Conservation (phyloP, 1,140 invertebrate genomes). For the Microplitis demolitor region DNA sequence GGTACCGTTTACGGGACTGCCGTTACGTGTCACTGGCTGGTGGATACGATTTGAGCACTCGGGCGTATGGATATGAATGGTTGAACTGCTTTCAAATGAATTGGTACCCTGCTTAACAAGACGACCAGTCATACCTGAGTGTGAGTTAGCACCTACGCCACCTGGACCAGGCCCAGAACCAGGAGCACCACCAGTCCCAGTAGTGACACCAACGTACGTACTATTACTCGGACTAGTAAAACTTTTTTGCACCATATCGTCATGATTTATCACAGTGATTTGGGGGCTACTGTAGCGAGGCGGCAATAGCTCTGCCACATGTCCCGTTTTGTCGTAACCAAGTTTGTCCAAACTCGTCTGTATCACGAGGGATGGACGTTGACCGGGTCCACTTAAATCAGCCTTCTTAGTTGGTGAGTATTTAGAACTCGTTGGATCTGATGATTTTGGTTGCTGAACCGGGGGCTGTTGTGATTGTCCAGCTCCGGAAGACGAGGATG, state of each 20-base stretch:
- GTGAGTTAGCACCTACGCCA: constrained; percentile 36
- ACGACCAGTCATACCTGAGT: constrained; percentile 49
- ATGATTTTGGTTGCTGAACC: constrained; percentile 12
- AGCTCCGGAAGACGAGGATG: constrained; percentile 46
- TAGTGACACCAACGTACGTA: constrained; percentile 46
- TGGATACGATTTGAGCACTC: constrained; percentile 79
- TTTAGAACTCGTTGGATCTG: constrained; percentile 53
- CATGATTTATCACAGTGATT: constrained; percentile 90
- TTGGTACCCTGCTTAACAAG: constrained; percentile 70
- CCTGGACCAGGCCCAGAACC: constrained; percentile 33
- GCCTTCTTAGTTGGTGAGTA: constrained; percentile 70
- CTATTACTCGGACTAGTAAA: constrained; percentile 53
- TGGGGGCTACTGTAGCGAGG: constrained; percentile 73
- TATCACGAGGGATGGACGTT: constrained; percentile 73
- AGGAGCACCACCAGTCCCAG: constrained; percentile 55
- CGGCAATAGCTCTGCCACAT: constrained; percentile 56
- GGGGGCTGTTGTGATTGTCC: constrained; percentile 42
- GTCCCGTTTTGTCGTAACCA: constrained; percentile 52
- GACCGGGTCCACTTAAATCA: constrained; percentile 57
- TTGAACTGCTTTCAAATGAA: constrained; percentile 72
- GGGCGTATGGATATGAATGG: constrained; percentile 81
- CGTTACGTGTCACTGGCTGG: constrained; percentile 67
- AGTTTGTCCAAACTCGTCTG: constrained; percentile 79
- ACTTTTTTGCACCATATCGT: constrained; percentile 66
- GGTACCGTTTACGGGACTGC: constrained; percentile 63